Base-by-base conservation (phyloP, 1,140 invertebrate genomes). In the Caligus rogercresseyi region DNA sequence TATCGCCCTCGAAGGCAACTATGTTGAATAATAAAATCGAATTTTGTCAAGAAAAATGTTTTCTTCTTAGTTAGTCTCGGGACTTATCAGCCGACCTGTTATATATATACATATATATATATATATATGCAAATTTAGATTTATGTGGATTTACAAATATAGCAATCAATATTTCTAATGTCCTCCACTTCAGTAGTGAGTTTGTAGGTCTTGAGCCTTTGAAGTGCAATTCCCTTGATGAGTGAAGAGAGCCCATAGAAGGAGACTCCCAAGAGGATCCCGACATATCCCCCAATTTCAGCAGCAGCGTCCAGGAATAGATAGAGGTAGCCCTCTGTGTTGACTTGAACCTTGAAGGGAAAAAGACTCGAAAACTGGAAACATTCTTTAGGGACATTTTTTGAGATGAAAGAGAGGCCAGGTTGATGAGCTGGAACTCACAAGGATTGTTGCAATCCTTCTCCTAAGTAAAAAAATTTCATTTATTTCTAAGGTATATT, bases 241-340 rank as follows among this genome's bases (percentile, higher is more conserved):
- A 11, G 7, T n/a, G n/a, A 43, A 11, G 31, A 7, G 7, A 43
- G n/a, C 7, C n/a, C 31, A 43, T 43, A 56, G 24, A 60, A 60
- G 18, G 57, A 60, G 2, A 60, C 26, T 16, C 57, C 57, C 18
- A 60, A 21, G 51, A 60, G 57, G 15, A 60, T 21, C 3, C 57
- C 57, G 15, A 60, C 57, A 21, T 60, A 60, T 25, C 57, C 57
- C 2, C 57, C 57, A 60, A 60, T 60, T 25, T 60, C 57, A 21
- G 57, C 57, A 15, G 57, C 57, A 18, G 26, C 18, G 15, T 21
- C 21, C 26, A 60, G n/a, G 21, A 60, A 60, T 24, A 25, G 26
- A 16, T 60, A 26, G 3, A 60, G 24, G 25, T 60, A 60, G 26
- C 43, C 14, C 26, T 60, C 57, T 3, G 57, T 60, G n/a, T 43